phyloP scores from a whole-genome alignment of 2,888 invertebrate species.

The Ophioninae sp. region DNA sequence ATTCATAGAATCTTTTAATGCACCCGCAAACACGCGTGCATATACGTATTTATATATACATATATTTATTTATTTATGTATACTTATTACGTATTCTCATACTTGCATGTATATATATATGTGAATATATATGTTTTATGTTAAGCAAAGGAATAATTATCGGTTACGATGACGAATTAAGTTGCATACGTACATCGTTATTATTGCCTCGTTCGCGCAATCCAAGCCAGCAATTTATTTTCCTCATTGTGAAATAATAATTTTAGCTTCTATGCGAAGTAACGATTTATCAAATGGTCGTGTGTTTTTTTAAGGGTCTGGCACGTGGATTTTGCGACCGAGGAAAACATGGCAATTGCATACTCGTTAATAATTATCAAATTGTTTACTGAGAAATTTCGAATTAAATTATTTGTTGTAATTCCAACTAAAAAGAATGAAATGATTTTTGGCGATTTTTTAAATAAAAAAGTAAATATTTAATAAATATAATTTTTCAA shows the following conservation, averaged over 20 bases:
- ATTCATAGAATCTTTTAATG: constrained; percentile 3
- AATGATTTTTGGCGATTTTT: no score
- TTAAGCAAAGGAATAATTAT: constrained; percentile 2
- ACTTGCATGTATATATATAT: constrained; percentile 1
- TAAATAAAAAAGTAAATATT: no score
- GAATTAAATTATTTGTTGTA: no score
- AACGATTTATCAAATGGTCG: neutral
- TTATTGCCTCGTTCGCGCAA: constrained; percentile 14
- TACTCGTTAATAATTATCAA: no score
- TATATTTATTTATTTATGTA: constrained; percentile 7
- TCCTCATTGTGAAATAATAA: constrained; percentile 44
- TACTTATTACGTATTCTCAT: no score
- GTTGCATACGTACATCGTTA: constrained; percentile 11
- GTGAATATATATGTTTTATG: neutral
- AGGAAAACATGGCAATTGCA: no score
- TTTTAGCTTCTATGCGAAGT: constrained; percentile 5
- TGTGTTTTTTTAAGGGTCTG: neutral
- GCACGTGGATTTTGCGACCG: no score
- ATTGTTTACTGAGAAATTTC: no score
- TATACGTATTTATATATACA: neutral
- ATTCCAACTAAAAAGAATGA: no score
- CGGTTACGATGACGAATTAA: constrained; percentile 36
- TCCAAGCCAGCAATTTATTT: constrained; percentile 45
- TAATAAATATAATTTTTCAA: no score
- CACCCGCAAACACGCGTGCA: neutral